These are phyloP conservation scores for Rhynchopsitta pachyrhyncha DNA, from an alignment of 2,113 vertebrate genomes.

Conservation along the genomic window DNA sequence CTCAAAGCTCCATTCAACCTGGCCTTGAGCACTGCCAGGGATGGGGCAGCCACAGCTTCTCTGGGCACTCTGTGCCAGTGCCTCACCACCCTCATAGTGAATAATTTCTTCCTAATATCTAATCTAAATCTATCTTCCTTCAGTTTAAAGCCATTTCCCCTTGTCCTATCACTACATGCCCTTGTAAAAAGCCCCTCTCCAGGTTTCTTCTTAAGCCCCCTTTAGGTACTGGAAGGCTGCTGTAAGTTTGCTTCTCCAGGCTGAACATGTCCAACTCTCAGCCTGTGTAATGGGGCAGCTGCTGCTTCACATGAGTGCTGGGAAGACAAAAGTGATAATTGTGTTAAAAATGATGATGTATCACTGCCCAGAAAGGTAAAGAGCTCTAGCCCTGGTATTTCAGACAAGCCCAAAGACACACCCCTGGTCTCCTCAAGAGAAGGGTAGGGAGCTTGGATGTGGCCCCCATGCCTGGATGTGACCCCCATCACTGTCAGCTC, in stretches of 20 bases:
- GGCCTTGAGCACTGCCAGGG: not conserved
- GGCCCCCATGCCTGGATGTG: accelerated
- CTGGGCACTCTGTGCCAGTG: not conserved
- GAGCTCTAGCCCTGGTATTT: not conserved
- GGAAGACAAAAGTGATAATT: not conserved
- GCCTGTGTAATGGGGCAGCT: not conserved
- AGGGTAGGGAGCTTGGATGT: not conserved
- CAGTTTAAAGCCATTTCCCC: not conserved
- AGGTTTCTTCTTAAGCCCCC: not conserved
- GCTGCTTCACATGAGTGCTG: not conserved
- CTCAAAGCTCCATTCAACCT: not conserved
- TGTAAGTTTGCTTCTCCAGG: not conserved
- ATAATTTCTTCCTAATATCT: not conserved
- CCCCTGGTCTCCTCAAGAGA: not conserved
- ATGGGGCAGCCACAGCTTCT: not conserved
- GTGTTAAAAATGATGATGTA: not conserved
- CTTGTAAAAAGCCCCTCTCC: not conserved
- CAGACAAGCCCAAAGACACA: not conserved
- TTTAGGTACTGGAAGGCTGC: not conserved
- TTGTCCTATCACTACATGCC: not conserved
- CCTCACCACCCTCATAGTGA: not conserved
- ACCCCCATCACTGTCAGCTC: accelerated
- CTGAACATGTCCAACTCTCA: not conserved
- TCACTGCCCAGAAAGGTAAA: not conserved
- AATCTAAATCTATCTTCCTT: not conserved